These are phyloP conservation scores for Sinocyclocheilus grahami DNA, from an alignment of 2,113 vertebrate genomes.

Conservation along the genomic window DNA sequence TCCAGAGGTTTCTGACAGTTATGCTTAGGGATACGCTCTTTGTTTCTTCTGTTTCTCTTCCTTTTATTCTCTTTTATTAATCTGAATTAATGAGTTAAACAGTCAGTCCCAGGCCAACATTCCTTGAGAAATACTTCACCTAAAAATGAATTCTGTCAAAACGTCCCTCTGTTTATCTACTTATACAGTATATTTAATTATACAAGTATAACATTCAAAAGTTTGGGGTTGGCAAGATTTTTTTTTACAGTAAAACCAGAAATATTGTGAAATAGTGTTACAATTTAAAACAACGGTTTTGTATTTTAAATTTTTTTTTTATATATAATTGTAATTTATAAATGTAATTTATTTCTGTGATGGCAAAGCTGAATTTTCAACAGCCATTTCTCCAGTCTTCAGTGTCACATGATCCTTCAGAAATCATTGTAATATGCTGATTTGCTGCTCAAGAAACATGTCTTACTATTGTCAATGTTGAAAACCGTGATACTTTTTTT, in stretches of 20 bases:
- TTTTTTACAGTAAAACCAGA: too few relatives aligned
- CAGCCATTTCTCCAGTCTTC: too few relatives aligned
- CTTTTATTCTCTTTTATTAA: slow-evolving; percentile 18
- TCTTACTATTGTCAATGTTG: background rate
- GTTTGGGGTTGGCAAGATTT: too few relatives aligned
- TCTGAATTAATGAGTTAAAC: slow-evolving; percentile 22
- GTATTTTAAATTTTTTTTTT: too few relatives aligned
- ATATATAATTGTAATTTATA: too few relatives aligned
- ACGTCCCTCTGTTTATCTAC: background rate
- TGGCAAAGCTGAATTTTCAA: too few relatives aligned
- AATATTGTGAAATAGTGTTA: too few relatives aligned
- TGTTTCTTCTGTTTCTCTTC: slow-evolving; percentile 32
- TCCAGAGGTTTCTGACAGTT: slow-evolving; percentile 27
- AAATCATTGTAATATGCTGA: background rate
- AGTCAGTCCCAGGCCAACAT: background rate
- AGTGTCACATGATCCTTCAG: background rate
- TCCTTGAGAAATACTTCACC: background rate
- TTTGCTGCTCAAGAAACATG: background rate
- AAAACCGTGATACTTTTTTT: background rate
- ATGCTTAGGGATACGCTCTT: slow-evolving; percentile 23
- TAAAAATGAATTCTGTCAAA: background rate
- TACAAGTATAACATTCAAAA: too few relatives aligned
- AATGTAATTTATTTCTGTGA: too few relatives aligned
- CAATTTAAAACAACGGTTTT: too few relatives aligned
- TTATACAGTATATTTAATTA: background rate